Evolutionary conservation across 2,113 vertebrate species (phyloP), one percentile per base, ranked within the genome.

Genomic region (Strix aluco): DNA sequence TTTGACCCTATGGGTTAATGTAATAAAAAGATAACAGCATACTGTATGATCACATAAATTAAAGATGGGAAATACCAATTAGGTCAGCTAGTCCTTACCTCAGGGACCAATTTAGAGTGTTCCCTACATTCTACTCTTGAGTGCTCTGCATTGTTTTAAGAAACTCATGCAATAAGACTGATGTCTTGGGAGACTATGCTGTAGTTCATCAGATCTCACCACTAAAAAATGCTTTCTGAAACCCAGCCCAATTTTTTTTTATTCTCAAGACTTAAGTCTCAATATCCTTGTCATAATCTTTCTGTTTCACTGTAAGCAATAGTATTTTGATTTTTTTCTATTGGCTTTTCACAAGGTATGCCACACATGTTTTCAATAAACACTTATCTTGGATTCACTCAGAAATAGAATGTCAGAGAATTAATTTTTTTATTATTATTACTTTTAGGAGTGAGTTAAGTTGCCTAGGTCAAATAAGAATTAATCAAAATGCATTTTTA

Each of bases 21-120:
- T 95, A 97, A 97, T 96, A 92, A 96, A 96, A 97, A 97, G 94
- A 95, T 95, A 97, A 97, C 94, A 97, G 81, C 86, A 86, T 67
- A 91, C 89, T 80, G 67, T 96, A 95, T 96, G 95, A 95, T 96
- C 95, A 95, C 91, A 97, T 96, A 97, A 95, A 96, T 96, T 97
- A 97, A 96, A 94, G 84, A 95, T 97, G 89, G 94, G 86, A 96
- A 97, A 95, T 95, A 94, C 89, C 95, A 97, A 94, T 97, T 97
- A 97, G 95, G 95, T 97, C 94, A 97, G 92, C 86, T 52, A 95
- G 94, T 80, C 58, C 54, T 89, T 82, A 95, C 94, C 46, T 74
- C 0, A 32, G 95, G 94, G 96, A 96, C 83, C 94, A 96, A 91
- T 97, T 97, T 95, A 92, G 83, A 89, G 69, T 42, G 86, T 94